Conservation (phyloP, 2,797 vertebrate species). For the Notoglanidium macrostoma region DNA sequence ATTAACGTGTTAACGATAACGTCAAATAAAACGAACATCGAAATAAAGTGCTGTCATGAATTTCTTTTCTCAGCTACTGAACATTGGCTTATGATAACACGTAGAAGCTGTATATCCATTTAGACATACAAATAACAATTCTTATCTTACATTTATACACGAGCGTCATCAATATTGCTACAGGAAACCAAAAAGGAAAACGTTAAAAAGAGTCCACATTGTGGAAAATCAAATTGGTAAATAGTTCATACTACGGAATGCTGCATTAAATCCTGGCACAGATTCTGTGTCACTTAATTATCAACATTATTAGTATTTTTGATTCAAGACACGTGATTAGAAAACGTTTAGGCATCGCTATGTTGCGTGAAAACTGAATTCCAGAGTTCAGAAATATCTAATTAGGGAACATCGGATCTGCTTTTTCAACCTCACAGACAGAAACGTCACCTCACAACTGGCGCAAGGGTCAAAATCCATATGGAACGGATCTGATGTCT, state of each 20-base stretch:
- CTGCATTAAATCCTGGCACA: constrained; percentile 33
- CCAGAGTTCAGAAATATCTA: constrained; percentile 1
- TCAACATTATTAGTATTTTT: constrained; percentile 7
- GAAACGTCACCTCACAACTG: background rate
- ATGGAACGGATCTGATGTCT: background rate
- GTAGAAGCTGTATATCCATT: constrained; percentile 73
- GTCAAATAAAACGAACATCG: constrained; percentile 20
- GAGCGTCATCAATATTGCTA: constrained; percentile 77
- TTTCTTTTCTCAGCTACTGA: constrained; percentile 18
- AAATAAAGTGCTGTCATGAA: constrained; percentile 68
- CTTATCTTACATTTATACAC: constrained; percentile 79
- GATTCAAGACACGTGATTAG: constrained; percentile 15
- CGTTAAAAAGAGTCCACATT: constrained; percentile 63
- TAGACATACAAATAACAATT: constrained; percentile 68
- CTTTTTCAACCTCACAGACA: background rate
- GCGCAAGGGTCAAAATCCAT: background rate
- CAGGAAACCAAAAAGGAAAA: constrained; percentile 75
- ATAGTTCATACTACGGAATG: constrained; percentile 44
- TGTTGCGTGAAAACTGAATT: constrained; percentile 35
- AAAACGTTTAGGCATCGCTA: constrained; percentile 41
- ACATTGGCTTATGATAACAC: constrained; percentile 61
- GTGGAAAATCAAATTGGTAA: constrained; percentile 74
- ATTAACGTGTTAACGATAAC: background rate
- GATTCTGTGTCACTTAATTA: background rate
- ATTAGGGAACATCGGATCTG: background rate